Conservation (phyloP, 2,888 invertebrate species). For the Ditula angustiorana region DNA sequence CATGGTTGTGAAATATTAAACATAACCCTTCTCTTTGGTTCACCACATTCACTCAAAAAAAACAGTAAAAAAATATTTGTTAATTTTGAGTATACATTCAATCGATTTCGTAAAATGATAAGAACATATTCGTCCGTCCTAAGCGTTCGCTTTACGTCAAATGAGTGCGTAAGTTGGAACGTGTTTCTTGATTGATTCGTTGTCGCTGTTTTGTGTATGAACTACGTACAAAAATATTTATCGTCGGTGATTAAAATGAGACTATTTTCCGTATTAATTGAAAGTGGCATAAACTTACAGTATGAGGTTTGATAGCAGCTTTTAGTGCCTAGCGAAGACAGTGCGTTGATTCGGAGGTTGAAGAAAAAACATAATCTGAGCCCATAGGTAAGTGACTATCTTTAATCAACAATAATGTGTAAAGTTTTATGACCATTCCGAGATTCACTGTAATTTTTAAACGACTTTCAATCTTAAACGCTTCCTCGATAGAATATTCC, state of each 20-base stretch:
- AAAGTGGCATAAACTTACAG: conserved; percentile 9
- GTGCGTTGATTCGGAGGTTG: neutral
- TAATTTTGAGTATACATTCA: no score
- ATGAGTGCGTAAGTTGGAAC: neutral
- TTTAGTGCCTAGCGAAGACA: neutral
- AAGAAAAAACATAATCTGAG: neutral
- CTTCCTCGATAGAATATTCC: neutral
- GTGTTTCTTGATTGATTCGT: conserved; percentile 21
- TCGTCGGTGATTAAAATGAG: conserved; percentile 17
- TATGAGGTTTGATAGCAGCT: conserved; percentile 1
- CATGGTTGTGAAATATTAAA: no score
- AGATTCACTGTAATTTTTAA: no score
- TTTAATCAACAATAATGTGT: neutral
- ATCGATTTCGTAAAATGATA: no score
- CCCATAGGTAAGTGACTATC: conserved; percentile 19
- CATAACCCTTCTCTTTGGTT: no score
- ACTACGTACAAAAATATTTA: conserved; percentile 22
- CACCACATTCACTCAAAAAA: no score
- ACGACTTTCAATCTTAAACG: no score
- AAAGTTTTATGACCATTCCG: no score
- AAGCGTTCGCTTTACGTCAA: no score
- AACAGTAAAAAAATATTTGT: no score
- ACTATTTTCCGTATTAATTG: neutral
- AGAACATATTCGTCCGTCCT: no score
- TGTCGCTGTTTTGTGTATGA: conserved; percentile 29